A percentile compares a stretch with the other conserved stretches of the same genome.
Conservation (phyloP, 2,888 invertebrate genomes). For the Steinernema carpocapsae region DNA sequence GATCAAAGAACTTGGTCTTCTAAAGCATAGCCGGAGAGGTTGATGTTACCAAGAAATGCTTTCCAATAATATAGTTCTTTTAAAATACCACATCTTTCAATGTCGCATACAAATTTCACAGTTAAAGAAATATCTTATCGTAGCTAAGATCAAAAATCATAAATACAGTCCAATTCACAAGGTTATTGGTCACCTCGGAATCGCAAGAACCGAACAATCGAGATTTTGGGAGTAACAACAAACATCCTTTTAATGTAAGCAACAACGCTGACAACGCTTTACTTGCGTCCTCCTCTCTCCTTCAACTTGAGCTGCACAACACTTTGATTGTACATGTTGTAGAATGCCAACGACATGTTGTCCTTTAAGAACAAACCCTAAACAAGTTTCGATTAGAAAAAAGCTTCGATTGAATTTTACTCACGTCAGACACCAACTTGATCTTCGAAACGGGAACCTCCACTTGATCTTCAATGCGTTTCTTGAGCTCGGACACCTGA, state of each 20-base stretch:
- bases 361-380: slow-evolving; percentile 98
- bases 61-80: not conserved
- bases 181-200: too few species aligned
- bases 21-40: slow-evolving; percentile 64
- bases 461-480: slow-evolving; percentile 82
- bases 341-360: slow-evolving; percentile 89
- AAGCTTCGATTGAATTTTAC: too few species aligned
- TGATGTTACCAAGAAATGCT: slow-evolving; percentile 32
- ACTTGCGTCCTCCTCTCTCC: slow-evolving; percentile 93
- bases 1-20: slow-evolving; percentile 65
- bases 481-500: slow-evolving; percentile 83
- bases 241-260: not conserved
- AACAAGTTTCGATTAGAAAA: too few species aligned
- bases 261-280: not conserved
- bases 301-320: slow-evolving; percentile 88
- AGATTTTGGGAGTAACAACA: not conserved
- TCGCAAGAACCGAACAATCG: not conserved
- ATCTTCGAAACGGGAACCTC: slow-evolving; percentile 96
- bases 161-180: too few species aligned
- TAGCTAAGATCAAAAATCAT: not conserved
- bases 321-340: slow-evolving; percentile 86
- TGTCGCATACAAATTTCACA: too few species aligned
- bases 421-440: slow-evolving; percentile 87
- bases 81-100: too few species aligned
- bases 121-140: not conserved